Conservation (phyloP, 92 coral and sea anemone species). For the Galaxea fascicularis region DNA sequence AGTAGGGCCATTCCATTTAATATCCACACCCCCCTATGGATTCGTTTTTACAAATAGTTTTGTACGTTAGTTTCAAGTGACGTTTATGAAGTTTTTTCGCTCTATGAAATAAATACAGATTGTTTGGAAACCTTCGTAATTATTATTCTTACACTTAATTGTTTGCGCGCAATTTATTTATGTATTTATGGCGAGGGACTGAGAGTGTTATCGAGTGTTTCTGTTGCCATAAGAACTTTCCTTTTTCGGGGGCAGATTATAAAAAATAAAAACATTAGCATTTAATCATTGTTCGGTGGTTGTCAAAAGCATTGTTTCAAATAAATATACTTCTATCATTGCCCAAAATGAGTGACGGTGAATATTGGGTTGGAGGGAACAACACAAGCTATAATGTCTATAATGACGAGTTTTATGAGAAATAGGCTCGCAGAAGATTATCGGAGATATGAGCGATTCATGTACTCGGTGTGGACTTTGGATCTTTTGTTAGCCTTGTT, state of each 20-base stretch:
- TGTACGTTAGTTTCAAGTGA: too few species aligned
- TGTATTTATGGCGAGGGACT: not conserved
- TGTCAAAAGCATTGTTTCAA: not conserved
- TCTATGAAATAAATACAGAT: too few species aligned
- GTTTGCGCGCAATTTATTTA: not conserved
- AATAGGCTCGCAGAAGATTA: not conserved
- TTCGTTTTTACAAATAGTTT: too few species aligned
- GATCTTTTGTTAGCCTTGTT: not conserved
- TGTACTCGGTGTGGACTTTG: not conserved
- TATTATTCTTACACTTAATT: not conserved
- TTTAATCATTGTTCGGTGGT: not conserved
- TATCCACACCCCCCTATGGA: too few species aligned
- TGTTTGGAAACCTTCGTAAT: not conserved
- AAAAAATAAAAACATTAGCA: not conserved
- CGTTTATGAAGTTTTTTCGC: too few species aligned
- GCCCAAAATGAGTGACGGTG: not conserved
- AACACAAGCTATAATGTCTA: not conserved
- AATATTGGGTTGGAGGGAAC: not conserved
- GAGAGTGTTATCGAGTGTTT: not conserved
- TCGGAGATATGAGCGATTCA: not conserved
- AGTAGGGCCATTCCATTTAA: too few species aligned
- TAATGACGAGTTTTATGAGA: not conserved
- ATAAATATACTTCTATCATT: not conserved
- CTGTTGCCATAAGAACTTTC: slow-evolving; percentile 22
- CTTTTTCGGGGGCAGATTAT: not conserved